Evolutionary conservation across 2,888 invertebrate species (phyloP).

Genomic region (Altica lythri): DNA sequence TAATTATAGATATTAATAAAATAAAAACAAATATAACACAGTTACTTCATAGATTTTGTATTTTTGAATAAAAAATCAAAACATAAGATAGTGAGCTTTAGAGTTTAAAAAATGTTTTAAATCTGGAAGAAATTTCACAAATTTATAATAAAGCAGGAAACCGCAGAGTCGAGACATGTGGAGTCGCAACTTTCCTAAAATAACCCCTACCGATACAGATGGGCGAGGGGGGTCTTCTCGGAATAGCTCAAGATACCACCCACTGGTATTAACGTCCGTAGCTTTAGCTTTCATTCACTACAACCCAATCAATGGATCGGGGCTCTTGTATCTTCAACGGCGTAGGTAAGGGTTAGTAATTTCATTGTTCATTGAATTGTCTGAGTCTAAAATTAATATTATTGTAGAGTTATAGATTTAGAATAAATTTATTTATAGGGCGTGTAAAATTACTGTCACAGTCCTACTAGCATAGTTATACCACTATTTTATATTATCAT

Average conservation of each 20-base stretch:
- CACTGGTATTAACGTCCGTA: conserved; percentile 30
- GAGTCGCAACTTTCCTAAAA: conserved; percentile 35
- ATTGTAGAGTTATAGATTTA: no score
- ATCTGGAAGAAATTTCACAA: conserved; percentile 6
- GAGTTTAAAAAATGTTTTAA: not conserved
- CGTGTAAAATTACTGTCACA: no score
- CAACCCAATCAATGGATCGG: conserved; percentile 32
- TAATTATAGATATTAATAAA: no score
- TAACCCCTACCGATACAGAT: conserved; percentile 31
- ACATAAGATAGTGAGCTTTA: not conserved
- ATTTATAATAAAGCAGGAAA: conserved; percentile 24
- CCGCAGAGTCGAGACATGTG: conserved; percentile 21
- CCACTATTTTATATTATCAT: no score
- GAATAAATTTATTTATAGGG: no score
- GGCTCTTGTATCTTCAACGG: not conserved
- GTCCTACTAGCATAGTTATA: no score
- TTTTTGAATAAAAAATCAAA: no score
- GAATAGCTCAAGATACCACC: conserved; percentile 38
- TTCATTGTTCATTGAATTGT: no score
- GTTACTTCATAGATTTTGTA: no score
- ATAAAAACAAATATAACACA: no score
- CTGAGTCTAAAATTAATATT: no score
- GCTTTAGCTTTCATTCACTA: conserved; percentile 36
- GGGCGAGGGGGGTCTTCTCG: conserved; percentile 39
- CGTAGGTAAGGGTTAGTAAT: conserved; percentile 8